Evolutionary conservation across 2,797 vertebrate species (phyloP).

Genomic region (Fistularia tabacaria): DNA sequence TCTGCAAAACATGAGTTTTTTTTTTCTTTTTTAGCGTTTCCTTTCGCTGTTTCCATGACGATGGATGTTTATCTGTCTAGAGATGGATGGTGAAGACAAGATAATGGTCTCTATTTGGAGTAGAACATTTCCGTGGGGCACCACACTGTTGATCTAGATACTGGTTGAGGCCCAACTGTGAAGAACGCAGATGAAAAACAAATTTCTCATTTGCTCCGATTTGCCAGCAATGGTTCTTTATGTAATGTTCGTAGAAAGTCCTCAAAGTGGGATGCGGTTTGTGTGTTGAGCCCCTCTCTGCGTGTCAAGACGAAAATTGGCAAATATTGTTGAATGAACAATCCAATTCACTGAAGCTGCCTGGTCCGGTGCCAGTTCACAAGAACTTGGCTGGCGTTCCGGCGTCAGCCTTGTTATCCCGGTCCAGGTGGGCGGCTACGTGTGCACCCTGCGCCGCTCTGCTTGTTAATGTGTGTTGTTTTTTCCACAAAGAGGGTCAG

Average conservation of each 20-base stretch:
- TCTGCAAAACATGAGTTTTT: not conserved
- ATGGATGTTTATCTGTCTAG: no score
- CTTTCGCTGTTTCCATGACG: no score
- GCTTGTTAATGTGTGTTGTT: conserved; percentile 24
- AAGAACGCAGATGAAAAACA: no score
- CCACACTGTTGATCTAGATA: no score
- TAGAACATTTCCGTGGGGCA: no score
- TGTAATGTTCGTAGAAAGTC: conserved; percentile 23
- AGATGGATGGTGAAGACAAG: no score
- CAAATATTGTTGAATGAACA: conserved; percentile 36
- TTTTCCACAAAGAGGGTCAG: conserved; percentile 54
- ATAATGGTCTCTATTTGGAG: no score
- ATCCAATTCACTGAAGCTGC: conserved; percentile 39
- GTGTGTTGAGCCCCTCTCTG: conserved; percentile 15
- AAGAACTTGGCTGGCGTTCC: conserved; percentile 48
- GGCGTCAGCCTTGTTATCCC: conserved; percentile 35
- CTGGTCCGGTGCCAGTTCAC: conserved; percentile 33
- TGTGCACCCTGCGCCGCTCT: conserved; percentile 8
- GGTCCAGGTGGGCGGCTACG: conserved; percentile 28
- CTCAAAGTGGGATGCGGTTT: conserved; percentile 31
- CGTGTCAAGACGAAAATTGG: conserved; percentile 33
- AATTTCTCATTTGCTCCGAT: not conserved
- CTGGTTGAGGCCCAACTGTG: no score
- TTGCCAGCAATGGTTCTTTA: conserved; percentile 16
- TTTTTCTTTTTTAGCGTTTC: no score